Evolutionary conservation across 2,797 vertebrate species (phyloP).

Genomic region (Pseudotriccus pelzelni): DNA sequence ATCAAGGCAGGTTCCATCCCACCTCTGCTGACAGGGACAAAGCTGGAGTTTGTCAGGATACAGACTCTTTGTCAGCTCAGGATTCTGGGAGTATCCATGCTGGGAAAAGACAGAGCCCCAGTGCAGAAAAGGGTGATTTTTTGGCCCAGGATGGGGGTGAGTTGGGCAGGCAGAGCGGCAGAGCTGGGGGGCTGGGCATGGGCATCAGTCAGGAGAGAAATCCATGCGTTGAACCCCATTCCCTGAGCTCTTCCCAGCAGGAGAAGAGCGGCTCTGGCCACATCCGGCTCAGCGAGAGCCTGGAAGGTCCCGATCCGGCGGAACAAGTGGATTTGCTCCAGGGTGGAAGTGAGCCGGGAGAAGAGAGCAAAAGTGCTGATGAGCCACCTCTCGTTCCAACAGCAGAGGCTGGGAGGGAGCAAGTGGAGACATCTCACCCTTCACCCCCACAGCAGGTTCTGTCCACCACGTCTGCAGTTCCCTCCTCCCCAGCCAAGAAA

Average conservation of each 20-base stretch:
- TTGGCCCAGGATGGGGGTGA: not conserved
- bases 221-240: not conserved
- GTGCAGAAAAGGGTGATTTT: not conserved
- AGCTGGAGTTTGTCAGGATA: not conserved
- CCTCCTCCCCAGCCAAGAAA: slow-evolving; percentile 49
- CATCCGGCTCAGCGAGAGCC: not conserved
- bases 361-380: not conserved
- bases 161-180: not conserved
- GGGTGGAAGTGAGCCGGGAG: not conserved
- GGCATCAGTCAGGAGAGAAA: not conserved
- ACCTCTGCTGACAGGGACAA: not conserved
- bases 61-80: not conserved
- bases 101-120: not conserved
- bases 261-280: not conserved
- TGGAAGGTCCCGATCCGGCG: not conserved
- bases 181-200: not conserved
- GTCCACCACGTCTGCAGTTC: not conserved
- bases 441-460: not conserved
- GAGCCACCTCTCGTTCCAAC: not conserved
- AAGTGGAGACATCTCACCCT: not conserved
- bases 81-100: not conserved
- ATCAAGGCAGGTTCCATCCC: not conserved
- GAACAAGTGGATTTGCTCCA: not conserved
- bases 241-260: not conserved
- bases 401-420: not conserved